Conservation (phyloP, 2,797 vertebrate genomes). For the Xerus rutilus region DNA sequence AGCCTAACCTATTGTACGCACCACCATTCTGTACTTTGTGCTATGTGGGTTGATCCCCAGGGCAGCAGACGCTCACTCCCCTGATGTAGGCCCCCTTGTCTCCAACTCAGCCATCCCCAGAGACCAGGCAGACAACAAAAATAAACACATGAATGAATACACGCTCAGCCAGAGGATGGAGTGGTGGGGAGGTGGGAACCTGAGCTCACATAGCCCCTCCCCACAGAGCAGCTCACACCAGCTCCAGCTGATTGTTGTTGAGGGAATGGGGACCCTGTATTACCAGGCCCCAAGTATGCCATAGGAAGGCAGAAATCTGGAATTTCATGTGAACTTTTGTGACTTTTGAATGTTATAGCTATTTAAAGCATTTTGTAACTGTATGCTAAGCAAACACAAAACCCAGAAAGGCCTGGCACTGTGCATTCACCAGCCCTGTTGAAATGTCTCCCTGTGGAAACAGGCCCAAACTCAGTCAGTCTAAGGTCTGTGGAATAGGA, state of each 20-base stretch:
- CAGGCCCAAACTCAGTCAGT: neutral
- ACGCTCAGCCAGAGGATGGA: neutral
- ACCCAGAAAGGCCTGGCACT: neutral
- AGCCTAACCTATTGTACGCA: neutral
- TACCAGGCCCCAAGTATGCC: neutral
- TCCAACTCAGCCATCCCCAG: neutral
- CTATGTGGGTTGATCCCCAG: neutral
- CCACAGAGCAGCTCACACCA: fast-evolving
- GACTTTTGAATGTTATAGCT: neutral
- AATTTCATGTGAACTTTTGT: neutral
- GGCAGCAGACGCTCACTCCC: neutral
- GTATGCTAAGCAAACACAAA: neutral
- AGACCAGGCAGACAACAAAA: neutral
- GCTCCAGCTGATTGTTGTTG: neutral
- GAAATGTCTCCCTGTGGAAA: neutral
- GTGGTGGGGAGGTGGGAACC: neutral
- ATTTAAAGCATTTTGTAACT: neutral
- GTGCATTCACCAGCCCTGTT: neutral
- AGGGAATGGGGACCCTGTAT: neutral
- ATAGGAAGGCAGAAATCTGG: too few species aligned
- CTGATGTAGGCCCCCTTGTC: too few species aligned
- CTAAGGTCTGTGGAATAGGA: neutral
- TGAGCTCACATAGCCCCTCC: fast-evolving
- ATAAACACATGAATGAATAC: neutral
- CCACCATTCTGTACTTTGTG: neutral